These are phyloP conservation scores for Rhingia rostrata DNA, from an alignment of 2,888 invertebrate genomes.

Conservation along the genomic window DNA sequence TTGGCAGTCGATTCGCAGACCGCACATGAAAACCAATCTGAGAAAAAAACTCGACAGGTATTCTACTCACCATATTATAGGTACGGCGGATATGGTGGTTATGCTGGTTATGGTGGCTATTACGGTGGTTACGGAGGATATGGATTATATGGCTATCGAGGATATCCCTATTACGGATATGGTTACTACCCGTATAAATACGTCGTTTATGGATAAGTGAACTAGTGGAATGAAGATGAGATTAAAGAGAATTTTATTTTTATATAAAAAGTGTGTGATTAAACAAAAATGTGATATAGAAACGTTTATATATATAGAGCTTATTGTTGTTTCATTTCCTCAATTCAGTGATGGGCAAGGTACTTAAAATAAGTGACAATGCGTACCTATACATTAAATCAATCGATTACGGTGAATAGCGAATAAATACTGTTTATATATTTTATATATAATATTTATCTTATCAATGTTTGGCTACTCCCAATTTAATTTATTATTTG, in stretches of 20 bases:
- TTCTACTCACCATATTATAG: constrained; percentile 42
- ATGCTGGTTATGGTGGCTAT: constrained; percentile 42
- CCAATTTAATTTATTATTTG: too few relatives aligned
- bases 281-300: too few relatives aligned
- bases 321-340: too few relatives aligned
- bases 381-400: too few relatives aligned
- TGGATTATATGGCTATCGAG: constrained; percentile 13
- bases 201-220: constrained; percentile 28
- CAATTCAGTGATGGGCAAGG: too few relatives aligned
- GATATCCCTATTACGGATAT: constrained; percentile 41
- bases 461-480: too few relatives aligned
- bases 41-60: constrained; percentile 44
- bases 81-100: constrained; percentile 39
- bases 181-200: constrained; percentile 21
- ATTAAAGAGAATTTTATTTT: not conserved
- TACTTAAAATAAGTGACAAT: too few relatives aligned
- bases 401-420: too few relatives aligned
- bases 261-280: not conserved
- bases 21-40: constrained; percentile 48
- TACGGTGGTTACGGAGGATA: constrained; percentile 48
- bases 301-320: too few relatives aligned
- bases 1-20: constrained; percentile 50
- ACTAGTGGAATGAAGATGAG: not conserved
- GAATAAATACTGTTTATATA: too few relatives aligned
- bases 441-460: too few relatives aligned